Conservation (phyloP, 2,797 vertebrate genomes). For the Thaleichthys pacificus region DNA sequence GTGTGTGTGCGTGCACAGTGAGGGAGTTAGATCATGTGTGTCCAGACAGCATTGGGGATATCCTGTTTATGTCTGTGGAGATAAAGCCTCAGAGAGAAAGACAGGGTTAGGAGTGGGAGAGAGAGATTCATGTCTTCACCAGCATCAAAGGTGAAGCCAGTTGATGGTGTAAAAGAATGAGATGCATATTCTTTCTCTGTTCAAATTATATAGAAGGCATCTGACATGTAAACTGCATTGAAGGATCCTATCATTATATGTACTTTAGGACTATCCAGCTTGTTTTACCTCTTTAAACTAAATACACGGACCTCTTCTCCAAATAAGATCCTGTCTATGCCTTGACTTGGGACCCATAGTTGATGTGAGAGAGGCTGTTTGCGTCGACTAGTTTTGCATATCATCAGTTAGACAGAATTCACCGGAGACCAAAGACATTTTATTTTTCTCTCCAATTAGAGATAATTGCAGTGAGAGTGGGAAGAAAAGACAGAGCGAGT, state of each 20-base stretch:
- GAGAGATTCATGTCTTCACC: background rate
- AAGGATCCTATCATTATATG: background rate
- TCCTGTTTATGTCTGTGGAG: conserved; percentile 70
- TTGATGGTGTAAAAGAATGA: background rate
- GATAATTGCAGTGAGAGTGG: conserved; percentile 71
- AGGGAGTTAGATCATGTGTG: conserved; percentile 1
- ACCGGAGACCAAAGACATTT: conserved; percentile 69
- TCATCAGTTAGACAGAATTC: conserved; percentile 65
- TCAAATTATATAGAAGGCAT: background rate
- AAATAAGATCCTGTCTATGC: conserved; percentile 6
- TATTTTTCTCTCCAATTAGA: conserved; percentile 67
- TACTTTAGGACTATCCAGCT: too few relatives aligned
- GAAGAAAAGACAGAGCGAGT: conserved; percentile 44
- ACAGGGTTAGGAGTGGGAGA: conserved; percentile 21
- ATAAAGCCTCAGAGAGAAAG: conserved; percentile 56
- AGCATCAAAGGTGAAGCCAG: background rate
- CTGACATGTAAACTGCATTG: background rate
- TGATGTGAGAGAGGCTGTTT: background rate
- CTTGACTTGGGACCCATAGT: conserved; percentile 12
- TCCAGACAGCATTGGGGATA: conserved; percentile 53
- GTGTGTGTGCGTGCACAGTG: background rate
- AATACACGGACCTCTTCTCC: background rate
- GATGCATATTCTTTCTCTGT: background rate
- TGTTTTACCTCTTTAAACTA: too few relatives aligned
- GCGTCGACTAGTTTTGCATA: conserved; percentile 43